Conservation (phyloP, 2,888 invertebrate genomes). For the Esperia sulphurella region DNA sequence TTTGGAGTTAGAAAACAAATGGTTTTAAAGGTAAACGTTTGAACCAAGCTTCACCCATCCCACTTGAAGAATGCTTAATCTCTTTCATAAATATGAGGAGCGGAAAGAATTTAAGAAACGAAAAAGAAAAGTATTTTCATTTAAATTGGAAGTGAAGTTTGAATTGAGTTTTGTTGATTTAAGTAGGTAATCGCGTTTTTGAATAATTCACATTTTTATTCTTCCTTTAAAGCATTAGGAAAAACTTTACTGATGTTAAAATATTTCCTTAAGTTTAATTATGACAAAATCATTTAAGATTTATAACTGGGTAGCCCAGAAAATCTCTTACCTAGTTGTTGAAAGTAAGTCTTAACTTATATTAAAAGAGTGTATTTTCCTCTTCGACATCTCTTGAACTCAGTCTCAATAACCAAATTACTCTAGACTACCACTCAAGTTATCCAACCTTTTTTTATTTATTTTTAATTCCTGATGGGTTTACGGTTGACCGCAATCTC, state of each 20-base stretch:
- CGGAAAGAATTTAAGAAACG: conserved; percentile 37
- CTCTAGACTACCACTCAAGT: too few relatives aligned
- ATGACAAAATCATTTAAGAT: too few relatives aligned
- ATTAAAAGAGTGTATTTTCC: background rate
- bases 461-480: too few relatives aligned
- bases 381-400: too few relatives aligned
- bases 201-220: conserved; percentile 21
- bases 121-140: conserved; percentile 53
- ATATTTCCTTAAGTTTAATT: too few relatives aligned
- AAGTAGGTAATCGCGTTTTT: conserved; percentile 42
- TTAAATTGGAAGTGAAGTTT: conserved; percentile 53
- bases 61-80: conserved; percentile 52
- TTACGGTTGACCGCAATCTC: too few relatives aligned
- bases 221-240: background rate
- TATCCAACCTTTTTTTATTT: too few relatives aligned
- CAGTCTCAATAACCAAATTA: too few relatives aligned
- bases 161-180: conserved; percentile 55
- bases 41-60: conserved; percentile 20
- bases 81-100: conserved; percentile 42
- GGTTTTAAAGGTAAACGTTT: background rate
- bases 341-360: too few relatives aligned
- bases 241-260: background rate
- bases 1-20: too few relatives aligned
- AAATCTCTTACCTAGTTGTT: too few relatives aligned
- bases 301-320: too few relatives aligned